These are phyloP conservation scores for Zoanthus gigantus DNA, from an alignment of 92 coral and sea anemone genomes.

Conservation along the genomic window DNA sequence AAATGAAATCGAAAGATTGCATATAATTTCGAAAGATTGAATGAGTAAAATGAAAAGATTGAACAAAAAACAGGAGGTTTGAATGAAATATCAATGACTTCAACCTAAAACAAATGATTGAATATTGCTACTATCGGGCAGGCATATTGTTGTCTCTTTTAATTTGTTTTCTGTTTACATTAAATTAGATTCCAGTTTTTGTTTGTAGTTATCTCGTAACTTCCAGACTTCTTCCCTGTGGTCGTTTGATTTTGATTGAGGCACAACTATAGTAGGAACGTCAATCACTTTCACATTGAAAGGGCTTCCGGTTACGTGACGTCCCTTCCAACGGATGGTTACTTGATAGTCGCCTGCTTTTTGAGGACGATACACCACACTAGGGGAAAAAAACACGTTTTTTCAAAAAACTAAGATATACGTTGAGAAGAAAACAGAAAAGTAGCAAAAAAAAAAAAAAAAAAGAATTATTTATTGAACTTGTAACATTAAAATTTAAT, in stretches of 20 bases:
- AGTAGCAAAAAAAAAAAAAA: neutral
- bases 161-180: neutral
- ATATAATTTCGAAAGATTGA: too few relatives aligned
- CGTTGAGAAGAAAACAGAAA: neutral
- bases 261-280: conserved; percentile 41
- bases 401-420: too few relatives aligned
- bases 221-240: conserved; percentile 67
- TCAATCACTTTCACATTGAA: conserved; percentile 71
- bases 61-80: too few relatives aligned
- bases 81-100: too few relatives aligned
- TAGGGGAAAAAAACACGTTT: neutral
- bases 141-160: too few relatives aligned
- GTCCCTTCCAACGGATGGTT: conserved; percentile 86
- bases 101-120: too few relatives aligned
- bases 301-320: conserved; percentile 90
- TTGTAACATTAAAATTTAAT: too few relatives aligned
- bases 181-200: neutral
- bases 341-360: conserved; percentile 80
- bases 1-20: too few relatives aligned
- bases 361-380: conserved; percentile 76
- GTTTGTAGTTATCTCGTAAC: conserved; percentile 49
- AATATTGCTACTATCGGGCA: too few relatives aligned
- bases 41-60: too few relatives aligned
- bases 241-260: conserved; percentile 7
- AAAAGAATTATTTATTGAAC: too few relatives aligned